These are phyloP conservation scores for Porites australiensis DNA, from an alignment of 64 coral and sea anemone species.

Conservation along the genomic window DNA sequence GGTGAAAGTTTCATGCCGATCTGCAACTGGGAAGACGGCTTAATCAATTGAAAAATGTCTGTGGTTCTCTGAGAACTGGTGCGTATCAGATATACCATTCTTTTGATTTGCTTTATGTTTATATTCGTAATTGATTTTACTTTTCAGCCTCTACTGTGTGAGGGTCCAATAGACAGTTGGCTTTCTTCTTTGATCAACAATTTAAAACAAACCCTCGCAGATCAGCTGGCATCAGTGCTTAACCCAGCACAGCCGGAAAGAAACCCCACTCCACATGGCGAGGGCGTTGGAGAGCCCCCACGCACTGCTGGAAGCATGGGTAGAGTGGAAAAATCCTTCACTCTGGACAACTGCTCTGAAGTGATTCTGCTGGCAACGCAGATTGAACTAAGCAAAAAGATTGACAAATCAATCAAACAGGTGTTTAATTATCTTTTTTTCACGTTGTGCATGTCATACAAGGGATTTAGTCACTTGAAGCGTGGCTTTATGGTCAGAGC, in stretches of 20 bases:
- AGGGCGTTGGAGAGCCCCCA: slow-evolving; percentile 28
- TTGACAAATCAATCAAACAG: slow-evolving; percentile 78
- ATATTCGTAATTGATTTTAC: not conserved
- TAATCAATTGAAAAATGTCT: too few species aligned
- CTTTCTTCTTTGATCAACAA: slow-evolving; percentile 58
- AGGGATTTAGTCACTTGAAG: too few species aligned
- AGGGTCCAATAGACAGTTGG: slow-evolving; percentile 94
- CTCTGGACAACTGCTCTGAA: slow-evolving; percentile 79
- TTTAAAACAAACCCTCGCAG: slow-evolving; percentile 69
- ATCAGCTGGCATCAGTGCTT: slow-evolving; percentile 68
- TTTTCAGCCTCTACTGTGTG: slow-evolving; percentile 81
- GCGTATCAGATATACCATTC: too few species aligned
- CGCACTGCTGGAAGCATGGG: slow-evolving; percentile 33
- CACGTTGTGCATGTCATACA: too few species aligned
- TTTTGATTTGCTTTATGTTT: too few species aligned
- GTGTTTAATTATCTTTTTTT: not conserved
- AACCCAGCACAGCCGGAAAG: not conserved
- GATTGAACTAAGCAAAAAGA: slow-evolving; percentile 78
- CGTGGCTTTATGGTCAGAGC: too few species aligned
- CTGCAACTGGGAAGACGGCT: too few species aligned
- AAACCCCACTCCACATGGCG: not conserved
- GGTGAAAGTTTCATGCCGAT: too few species aligned
- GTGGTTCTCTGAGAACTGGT: too few species aligned
- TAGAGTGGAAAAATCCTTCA: slow-evolving; percentile 68
- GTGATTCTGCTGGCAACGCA: slow-evolving; percentile 79